These are phyloP conservation scores for Achatina immaculata DNA, from an alignment of 1,140 invertebrate genomes.

Conservation along the genomic window DNA sequence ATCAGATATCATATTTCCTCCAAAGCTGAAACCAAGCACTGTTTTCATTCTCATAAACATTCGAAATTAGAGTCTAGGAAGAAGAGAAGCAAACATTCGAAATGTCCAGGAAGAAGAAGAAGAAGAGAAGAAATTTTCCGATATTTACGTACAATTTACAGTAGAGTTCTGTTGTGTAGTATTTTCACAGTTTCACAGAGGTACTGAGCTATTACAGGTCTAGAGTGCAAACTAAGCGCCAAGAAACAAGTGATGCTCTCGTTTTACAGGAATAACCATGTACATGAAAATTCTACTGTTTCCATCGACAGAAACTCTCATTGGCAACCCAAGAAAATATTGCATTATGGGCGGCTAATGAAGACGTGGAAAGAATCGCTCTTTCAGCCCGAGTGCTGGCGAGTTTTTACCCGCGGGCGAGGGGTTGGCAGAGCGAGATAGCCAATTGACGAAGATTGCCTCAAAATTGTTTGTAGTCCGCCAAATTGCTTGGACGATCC, in stretches of 20 bases:
- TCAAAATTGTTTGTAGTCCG: constrained; percentile 12
- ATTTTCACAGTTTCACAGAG: no score
- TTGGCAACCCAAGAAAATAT: not conserved
- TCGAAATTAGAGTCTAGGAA: no score
- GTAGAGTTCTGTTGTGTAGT: no score
- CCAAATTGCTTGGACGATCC: not conserved
- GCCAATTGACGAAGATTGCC: constrained; percentile 12
- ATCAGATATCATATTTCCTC: no score
- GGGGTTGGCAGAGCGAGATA: not conserved
- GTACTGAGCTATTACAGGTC: no score
- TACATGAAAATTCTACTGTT: not conserved
- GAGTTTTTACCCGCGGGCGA: not conserved
- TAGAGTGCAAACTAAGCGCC: no score
- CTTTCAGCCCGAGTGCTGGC: not conserved
- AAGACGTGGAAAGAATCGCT: not conserved
- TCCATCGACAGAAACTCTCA: not conserved
- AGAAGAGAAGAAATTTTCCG: no score
- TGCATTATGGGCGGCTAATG: not conserved
- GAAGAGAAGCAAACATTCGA: no score
- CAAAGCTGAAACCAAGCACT: no score
- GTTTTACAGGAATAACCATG: not conserved
- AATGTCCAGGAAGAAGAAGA: no score
- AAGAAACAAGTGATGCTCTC: not conserved
- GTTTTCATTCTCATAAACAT: no score
- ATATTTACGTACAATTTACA: no score